These are phyloP conservation scores for Autographa gamma DNA, from an alignment of 2,888 invertebrate genomes.

Conservation along the genomic window DNA sequence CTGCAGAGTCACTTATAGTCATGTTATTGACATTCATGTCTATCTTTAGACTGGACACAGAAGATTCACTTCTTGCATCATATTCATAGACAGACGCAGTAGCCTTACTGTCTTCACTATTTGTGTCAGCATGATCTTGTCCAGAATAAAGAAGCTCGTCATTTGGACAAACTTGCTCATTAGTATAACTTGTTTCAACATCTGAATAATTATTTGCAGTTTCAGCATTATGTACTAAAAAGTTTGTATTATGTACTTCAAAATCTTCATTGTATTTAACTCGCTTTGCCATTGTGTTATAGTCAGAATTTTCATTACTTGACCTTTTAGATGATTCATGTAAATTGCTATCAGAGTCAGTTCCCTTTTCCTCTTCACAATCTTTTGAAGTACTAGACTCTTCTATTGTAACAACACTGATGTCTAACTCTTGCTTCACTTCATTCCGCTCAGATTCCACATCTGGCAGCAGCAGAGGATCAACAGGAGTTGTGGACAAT, in stretches of 20 bases:
- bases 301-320: slow-evolving; percentile 76
- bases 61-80: slow-evolving; percentile 82
- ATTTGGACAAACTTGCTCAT: slow-evolving; percentile 74
- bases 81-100: slow-evolving; percentile 80
- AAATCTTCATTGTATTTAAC: slow-evolving; percentile 80
- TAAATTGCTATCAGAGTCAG: slow-evolving; percentile 70
- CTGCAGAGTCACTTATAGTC: slow-evolving; percentile 64
- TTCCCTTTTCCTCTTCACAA: slow-evolving; percentile 74
- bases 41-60: slow-evolving; percentile 79
- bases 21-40: slow-evolving; percentile 76
- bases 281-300: slow-evolving; percentile 72
- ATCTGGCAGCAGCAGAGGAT: slow-evolving; percentile 83
- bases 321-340: slow-evolving; percentile 79
- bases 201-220: slow-evolving; percentile 73
- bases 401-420: slow-evolving; percentile 82
- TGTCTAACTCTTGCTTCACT: slow-evolving; percentile 78
- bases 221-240: slow-evolving; percentile 52
- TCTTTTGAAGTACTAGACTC: slow-evolving; percentile 76
- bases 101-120: slow-evolving; percentile 82
- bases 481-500: slow-evolving; percentile 81
- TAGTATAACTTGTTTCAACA: slow-evolving; percentile 71
- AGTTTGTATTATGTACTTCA: slow-evolving; percentile 69
- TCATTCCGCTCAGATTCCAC: slow-evolving; percentile 78
- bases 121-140: slow-evolving; percentile 78
- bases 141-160: slow-evolving; percentile 73